These are phyloP conservation scores for Drosophila pectinifera DNA, from an alignment of 1,140 invertebrate genomes.

Conservation along the genomic window DNA sequence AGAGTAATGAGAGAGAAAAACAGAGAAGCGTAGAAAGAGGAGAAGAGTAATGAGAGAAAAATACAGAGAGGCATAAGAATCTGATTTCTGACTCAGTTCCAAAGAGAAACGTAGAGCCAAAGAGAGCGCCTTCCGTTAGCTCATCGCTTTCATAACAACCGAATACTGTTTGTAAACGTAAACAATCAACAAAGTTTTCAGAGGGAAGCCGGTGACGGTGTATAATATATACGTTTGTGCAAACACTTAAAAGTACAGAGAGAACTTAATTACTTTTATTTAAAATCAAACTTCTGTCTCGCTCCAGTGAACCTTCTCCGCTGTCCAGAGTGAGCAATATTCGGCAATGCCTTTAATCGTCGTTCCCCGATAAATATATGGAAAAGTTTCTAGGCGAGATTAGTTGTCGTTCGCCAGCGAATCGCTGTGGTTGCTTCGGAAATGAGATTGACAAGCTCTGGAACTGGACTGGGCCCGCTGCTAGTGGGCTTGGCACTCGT, in stretches of 20 bases:
- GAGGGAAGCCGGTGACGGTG: constrained; percentile 18
- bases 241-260: constrained; percentile 6
- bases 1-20: constrained; percentile 5
- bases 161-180: constrained; percentile 47
- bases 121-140: not conserved
- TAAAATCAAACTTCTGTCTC: constrained; percentile 25
- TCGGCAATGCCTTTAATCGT: constrained; percentile 1
- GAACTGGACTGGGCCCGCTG: constrained; percentile 2
- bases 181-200: constrained; percentile 56
- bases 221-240: constrained; percentile 1
- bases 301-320: constrained; percentile 29
- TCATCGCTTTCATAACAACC: constrained; percentile 51
- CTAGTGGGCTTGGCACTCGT: constrained; percentile 4
- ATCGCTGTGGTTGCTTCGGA: constrained; percentile 11
- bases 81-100: not conserved
- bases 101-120: not conserved
- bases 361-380: constrained; percentile 33
- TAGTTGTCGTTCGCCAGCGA: constrained; percentile 34
- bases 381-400: constrained; percentile 17
- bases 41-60: constrained; percentile 1
- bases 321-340: constrained; percentile 8
- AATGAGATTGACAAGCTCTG: constrained; percentile 11
- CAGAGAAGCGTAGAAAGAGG: too few relatives aligned
- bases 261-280: constrained; percentile 5
- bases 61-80: not conserved